Evolutionary conservation across 2,888 invertebrate species (phyloP).

Genomic region (Conistra vaccinii): DNA sequence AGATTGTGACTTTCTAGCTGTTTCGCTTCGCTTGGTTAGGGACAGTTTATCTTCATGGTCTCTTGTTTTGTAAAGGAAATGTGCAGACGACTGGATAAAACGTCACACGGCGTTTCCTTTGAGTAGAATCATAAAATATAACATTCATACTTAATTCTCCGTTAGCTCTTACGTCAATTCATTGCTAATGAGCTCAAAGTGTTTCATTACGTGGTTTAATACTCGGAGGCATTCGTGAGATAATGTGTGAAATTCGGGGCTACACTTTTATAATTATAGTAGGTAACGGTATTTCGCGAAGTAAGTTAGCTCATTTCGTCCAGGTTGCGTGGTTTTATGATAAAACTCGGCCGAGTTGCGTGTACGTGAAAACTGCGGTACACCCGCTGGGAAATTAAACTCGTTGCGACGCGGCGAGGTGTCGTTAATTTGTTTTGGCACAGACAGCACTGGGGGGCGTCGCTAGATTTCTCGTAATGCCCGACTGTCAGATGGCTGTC

Average conservation of each 20-base stretch:
- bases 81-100: slow-evolving; percentile 22
- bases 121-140: slow-evolving; percentile 18
- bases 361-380: slow-evolving; percentile 76
- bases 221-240: slow-evolving; percentile 44
- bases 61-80: slow-evolving; percentile 31
- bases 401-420: slow-evolving; percentile 76
- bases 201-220: slow-evolving; percentile 43
- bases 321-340: slow-evolving; percentile 70
- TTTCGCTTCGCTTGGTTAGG: slow-evolving; percentile 29
- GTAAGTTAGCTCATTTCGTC: slow-evolving; percentile 68
- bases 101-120: slow-evolving; percentile 5
- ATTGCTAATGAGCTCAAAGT: slow-evolving; percentile 46
- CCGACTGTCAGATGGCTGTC: slow-evolving; percentile 60
- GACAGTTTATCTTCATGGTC: slow-evolving; percentile 37
- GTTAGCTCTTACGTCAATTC: slow-evolving; percentile 47
- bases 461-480: slow-evolving; percentile 64
- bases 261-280: slow-evolving; percentile 65
- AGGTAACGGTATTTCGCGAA: slow-evolving; percentile 65
- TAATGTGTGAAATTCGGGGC: slow-evolving; percentile 49
- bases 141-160: slow-evolving; percentile 22
- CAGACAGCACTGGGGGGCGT: slow-evolving; percentile 64
- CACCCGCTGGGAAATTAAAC: slow-evolving; percentile 88
- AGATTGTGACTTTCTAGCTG: slow-evolving; percentile 37
- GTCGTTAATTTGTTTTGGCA: slow-evolving; percentile 86
- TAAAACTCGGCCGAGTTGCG: slow-evolving; percentile 72